Evolutionary conservation across 2,888 invertebrate species (phyloP), one percentile per base, ranked within the genome.

Genomic region (Parthenolecanium corni): DNA sequence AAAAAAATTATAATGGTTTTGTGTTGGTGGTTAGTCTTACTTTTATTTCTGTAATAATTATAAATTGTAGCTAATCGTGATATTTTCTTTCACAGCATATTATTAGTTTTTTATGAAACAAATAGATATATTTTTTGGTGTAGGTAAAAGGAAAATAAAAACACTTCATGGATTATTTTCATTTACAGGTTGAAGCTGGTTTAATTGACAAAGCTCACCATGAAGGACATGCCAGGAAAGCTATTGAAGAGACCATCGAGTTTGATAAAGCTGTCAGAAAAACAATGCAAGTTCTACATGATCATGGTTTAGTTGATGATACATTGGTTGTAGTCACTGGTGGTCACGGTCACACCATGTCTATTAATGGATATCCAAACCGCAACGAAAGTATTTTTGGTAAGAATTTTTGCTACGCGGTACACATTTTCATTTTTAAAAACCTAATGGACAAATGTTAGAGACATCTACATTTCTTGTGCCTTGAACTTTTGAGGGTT

Each of bases 131-230:
- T n/a, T n/a, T n/a, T n/a, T n/a, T n/a, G n/a, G n/a, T n/a, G n/a
- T n/a, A n/a, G n/a, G n/a, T 2, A 3, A 23, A 52, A 52, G 14
- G 18, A 21, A 20, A 51, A 47, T n/a, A n/a, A 47, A 47, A 47
- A 47, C n/a, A 47, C n/a, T 9, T 18, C n/a, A 47, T 31, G 31
- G 31, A 31, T n/a, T n/a, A 31, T 31, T 31, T 9, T 6, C 4
- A 31, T 31, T 68, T 71, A 46, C 67, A 85, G 84, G 82, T 90
- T 21, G 89, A 90, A 77, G 88, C 85, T 68, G 86, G 86, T 31
- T 76, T 85, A 65, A 85, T 86, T 70, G 86, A 86, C 72, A 84
- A 85, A 71, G 86, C 85, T 1, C 86, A 86, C 72, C 86, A 86
- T 73, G 82, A 82, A 74, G 86, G 86, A 74, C 85, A 84, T 70